Conservation (phyloP, 2,888 invertebrate species). For the Dynastes grantii region DNA sequence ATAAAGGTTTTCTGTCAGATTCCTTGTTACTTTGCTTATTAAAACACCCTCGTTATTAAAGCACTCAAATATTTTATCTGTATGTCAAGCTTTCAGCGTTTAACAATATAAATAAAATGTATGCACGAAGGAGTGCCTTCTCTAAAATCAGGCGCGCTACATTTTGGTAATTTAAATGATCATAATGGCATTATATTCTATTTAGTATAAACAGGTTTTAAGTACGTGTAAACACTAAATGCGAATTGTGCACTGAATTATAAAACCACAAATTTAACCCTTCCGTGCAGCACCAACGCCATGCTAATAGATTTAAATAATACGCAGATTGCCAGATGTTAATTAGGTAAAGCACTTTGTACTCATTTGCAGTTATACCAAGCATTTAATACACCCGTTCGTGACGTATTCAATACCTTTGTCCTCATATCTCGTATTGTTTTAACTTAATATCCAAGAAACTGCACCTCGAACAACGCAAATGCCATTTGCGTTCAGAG, state of each 20-base stretch:
- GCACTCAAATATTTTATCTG: too few species aligned
- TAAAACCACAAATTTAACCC: background rate
- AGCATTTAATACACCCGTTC: constrained; percentile 22
- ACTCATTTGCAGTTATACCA: constrained; percentile 30
- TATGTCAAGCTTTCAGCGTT: too few species aligned
- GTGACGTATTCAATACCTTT: constrained; percentile 16
- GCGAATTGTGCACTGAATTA: background rate
- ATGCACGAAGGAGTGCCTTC: too few species aligned
- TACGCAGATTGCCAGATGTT: constrained; percentile 21
- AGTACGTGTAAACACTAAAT: too few species aligned
- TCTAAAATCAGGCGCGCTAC: too few species aligned
- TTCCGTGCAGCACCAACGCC: background rate
- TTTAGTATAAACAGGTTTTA: too few species aligned
- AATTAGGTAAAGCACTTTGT: constrained; percentile 33
- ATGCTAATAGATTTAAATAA: constrained; percentile 12
- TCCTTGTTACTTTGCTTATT: too few species aligned
- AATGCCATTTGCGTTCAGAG: constrained; percentile 32
- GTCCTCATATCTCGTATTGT: constrained; percentile 7
- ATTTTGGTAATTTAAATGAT: too few species aligned
- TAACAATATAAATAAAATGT: too few species aligned
- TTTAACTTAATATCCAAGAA: constrained; percentile 22
- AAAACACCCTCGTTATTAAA: too few species aligned
- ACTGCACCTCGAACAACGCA: constrained; percentile 23
- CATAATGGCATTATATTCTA: too few species aligned
- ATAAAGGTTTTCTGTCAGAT: too few species aligned